Evolutionary conservation across 2,888 invertebrate species (phyloP).

Genomic region (Mongoloraphidia duomilia): DNA sequence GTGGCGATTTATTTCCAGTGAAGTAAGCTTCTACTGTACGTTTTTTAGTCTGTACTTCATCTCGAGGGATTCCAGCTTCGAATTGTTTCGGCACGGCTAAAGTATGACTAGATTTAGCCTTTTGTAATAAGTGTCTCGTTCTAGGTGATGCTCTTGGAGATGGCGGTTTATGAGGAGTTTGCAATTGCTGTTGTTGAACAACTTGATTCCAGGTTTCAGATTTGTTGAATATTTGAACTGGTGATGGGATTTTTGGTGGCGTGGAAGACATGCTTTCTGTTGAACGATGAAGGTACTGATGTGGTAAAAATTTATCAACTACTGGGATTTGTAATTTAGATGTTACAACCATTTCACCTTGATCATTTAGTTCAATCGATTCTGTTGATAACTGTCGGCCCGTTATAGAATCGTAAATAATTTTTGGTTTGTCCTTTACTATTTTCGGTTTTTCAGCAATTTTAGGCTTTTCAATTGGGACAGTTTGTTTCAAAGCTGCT

Average conservation of each 20-base stretch:
- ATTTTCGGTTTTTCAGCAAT: background rate
- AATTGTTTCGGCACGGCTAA: constrained; percentile 63
- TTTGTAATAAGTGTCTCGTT: constrained; percentile 28
- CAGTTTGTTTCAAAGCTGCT: too few species aligned
- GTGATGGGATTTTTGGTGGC: constrained; percentile 15
- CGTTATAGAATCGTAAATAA: too few species aligned
- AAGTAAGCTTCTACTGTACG: constrained; percentile 63
- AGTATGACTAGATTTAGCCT: constrained; percentile 62
- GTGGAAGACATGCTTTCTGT: background rate
- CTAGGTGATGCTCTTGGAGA: constrained; percentile 31
- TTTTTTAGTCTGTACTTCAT: constrained; percentile 52
- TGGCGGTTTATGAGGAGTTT: constrained; percentile 22
- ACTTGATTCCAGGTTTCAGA: constrained; percentile 74
- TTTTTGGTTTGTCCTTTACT: too few species aligned
- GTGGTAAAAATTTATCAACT: constrained; percentile 10
- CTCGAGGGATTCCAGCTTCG: constrained; percentile 58
- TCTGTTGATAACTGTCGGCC: constrained; percentile 18
- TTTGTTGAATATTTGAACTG: constrained; percentile 37
- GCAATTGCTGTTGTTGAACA: constrained; percentile 26
- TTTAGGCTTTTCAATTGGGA: background rate
- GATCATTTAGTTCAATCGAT: constrained; percentile 24
- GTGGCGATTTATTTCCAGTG: constrained; percentile 33
- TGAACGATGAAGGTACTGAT: constrained; percentile 7
- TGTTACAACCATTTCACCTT: constrained; percentile 29
- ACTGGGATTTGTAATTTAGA: constrained; percentile 31